Conservation (phyloP, 2,888 invertebrate genomes). For the Esperia sulphurella region DNA sequence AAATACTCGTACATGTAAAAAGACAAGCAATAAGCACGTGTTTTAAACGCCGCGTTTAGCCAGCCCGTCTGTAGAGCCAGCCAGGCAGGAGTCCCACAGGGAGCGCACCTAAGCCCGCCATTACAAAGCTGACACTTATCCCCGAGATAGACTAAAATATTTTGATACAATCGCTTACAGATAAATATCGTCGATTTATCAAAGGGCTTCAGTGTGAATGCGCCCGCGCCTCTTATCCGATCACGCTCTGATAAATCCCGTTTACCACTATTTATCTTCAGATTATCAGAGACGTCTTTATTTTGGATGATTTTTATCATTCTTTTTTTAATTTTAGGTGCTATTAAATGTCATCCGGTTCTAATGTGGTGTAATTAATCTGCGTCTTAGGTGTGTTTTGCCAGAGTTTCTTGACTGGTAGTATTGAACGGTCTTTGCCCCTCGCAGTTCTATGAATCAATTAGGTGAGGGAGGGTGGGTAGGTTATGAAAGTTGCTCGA, state of each 20-base stretch:
- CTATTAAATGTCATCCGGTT: constrained; percentile 37
- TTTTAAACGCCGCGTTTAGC: constrained; percentile 14
- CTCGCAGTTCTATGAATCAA: background rate
- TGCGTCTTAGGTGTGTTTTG: constrained; percentile 7
- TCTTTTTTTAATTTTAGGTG: constrained; percentile 14
- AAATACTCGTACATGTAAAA: no score
- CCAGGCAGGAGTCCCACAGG: constrained; percentile 32
- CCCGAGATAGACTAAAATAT: constrained; percentile 66
- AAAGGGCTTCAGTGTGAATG: constrained; percentile 43
- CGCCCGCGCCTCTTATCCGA: constrained; percentile 37
- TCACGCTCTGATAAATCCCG: constrained; percentile 53
- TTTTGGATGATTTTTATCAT: constrained; percentile 51
- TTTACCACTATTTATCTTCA: constrained; percentile 62
- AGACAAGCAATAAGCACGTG: background rate
- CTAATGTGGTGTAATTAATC: constrained; percentile 41
- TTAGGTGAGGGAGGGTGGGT: background rate
- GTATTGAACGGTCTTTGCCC: background rate
- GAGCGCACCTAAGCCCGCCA: constrained; percentile 50
- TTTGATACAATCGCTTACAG: constrained; percentile 72
- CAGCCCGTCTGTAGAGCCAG: constrained; percentile 28
- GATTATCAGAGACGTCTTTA: constrained; percentile 69
- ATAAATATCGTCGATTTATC: constrained; percentile 75
- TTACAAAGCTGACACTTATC: constrained; percentile 68
- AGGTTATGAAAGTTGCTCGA: background rate
- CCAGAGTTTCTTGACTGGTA: background rate